A percentile compares a stretch with the other conserved stretches of the same genome.
Conservation (phyloP, 2,113 vertebrate species). For the Peromyscus californicus region DNA sequence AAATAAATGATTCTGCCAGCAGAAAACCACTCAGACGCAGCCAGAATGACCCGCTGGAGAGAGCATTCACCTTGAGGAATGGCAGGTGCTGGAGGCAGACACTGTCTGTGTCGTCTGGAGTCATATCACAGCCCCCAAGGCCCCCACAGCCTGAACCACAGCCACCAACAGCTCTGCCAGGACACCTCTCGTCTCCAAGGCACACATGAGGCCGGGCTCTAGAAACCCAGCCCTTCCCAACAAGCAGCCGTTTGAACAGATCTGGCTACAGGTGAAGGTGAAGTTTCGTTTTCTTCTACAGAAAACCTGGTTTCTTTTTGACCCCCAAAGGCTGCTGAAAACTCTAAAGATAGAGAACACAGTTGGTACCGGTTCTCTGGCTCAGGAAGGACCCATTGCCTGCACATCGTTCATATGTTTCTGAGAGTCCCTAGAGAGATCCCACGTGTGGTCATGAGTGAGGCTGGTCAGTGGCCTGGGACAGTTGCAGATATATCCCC, state of each 20-base stretch:
- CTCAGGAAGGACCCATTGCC: not conserved
- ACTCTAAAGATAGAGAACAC: not conserved
- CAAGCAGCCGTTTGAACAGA: not conserved
- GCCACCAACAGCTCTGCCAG: not conserved
- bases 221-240: not conserved
- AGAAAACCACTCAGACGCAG: conserved; percentile 83
- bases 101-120: conserved; percentile 66
- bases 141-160: not conserved
- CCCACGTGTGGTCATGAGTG: not conserved
- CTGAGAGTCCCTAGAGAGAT: not conserved
- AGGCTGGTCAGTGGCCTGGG: not conserved
- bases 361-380: not conserved
- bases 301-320: conserved; percentile 46
- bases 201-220: not conserved
- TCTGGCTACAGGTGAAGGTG: not conserved
- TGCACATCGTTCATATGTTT: not conserved
- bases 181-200: not conserved
- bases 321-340: not conserved
- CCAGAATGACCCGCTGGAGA: conserved; percentile 85
- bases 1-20: conserved; percentile 87
- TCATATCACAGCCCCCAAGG: not conserved
- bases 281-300: conserved; percentile 37
- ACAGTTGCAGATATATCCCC: not conserved
- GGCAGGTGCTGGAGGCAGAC: conserved; percentile 75
- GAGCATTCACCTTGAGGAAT: conserved; percentile 86